Percentiles rank a stretch among this genome's conserved stretches.
Conservation (phyloP, 2,888 invertebrate species). For the Metellina segmentata region DNA sequence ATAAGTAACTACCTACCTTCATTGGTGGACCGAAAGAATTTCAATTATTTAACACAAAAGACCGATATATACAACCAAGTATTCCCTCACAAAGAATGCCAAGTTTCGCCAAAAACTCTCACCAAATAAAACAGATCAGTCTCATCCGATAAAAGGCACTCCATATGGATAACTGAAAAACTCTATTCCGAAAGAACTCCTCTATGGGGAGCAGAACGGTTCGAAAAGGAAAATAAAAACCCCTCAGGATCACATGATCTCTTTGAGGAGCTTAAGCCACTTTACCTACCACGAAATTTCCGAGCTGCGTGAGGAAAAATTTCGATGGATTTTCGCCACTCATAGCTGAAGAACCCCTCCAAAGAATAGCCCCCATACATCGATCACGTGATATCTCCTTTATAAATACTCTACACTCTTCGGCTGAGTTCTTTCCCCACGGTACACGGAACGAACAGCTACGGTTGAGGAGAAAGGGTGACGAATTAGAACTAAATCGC, state of each 20-base stretch:
- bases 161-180: too few relatives aligned
- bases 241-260: background rate
- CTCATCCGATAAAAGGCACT: too few relatives aligned
- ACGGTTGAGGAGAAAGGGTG: background rate
- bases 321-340: constrained; percentile 41
- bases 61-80: too few relatives aligned
- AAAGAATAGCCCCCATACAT: background rate
- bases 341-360: background rate
- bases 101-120: too few relatives aligned
- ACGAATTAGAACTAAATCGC: constrained; percentile 2
- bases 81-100: too few relatives aligned
- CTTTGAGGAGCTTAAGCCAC: background rate
- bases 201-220: background rate
- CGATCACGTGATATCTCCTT: constrained; percentile 42
- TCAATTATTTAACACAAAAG: too few relatives aligned
- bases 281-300: background rate
- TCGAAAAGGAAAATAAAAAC: background rate
- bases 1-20: too few relatives aligned
- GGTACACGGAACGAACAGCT: background rate
- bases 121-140: too few relatives aligned
- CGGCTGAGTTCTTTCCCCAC: constrained; percentile 4
- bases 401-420: constrained; percentile 26
- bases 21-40: too few relatives aligned
- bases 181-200: background rate
- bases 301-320: constrained; percentile 27